Conservation (phyloP, 2,797 vertebrate genomes). For the Rallus crepitans region DNA sequence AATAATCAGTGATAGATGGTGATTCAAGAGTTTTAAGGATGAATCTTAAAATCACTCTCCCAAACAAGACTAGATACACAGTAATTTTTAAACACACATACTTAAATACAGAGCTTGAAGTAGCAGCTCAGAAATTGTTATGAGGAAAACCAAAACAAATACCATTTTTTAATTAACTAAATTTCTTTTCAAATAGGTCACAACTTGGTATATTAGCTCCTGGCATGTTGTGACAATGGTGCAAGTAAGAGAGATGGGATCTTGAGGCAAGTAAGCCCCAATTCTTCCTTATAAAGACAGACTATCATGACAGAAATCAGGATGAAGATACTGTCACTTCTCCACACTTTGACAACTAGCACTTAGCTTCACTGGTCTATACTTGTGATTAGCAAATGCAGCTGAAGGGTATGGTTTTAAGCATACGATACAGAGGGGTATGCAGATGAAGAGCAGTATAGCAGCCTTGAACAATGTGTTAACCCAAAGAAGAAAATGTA, state of each 20-base stretch:
- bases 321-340: background rate
- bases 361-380: background rate
- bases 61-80: background rate
- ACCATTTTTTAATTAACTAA: background rate
- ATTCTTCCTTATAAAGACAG: background rate
- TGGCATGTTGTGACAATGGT: background rate
- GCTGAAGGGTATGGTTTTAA: background rate
- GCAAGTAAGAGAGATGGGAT: background rate
- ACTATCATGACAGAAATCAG: background rate
- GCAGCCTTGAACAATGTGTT: background rate
- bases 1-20: background rate
- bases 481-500: background rate
- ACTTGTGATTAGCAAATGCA: conserved; percentile 6
- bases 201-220: background rate
- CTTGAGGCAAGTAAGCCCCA: background rate
- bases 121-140: background rate
- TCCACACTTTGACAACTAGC: background rate
- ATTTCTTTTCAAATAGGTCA: background rate
- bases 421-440: background rate
- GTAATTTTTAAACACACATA: background rate
- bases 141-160: background rate
- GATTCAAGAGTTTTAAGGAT: background rate
- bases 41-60: background rate
- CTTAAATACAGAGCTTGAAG: background rate
- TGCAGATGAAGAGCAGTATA: background rate